phyloP scores from a whole-genome alignment of 2,113 vertebrate species.

The Ceyx margarethae region DNA sequence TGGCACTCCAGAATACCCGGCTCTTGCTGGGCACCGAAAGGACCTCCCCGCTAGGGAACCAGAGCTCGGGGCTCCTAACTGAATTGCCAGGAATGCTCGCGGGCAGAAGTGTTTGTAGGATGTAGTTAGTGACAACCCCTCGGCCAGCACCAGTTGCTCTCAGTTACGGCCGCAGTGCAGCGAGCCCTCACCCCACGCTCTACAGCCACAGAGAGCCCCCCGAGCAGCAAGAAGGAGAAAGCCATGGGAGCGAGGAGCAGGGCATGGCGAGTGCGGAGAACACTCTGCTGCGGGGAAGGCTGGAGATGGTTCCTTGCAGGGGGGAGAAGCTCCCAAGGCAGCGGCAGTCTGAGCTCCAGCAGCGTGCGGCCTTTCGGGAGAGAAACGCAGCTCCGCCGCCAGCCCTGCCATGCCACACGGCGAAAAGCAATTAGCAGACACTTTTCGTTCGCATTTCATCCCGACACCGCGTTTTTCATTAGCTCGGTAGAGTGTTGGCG shows the following conservation, averaged over 20 bases:
- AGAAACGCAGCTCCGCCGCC: neutral
- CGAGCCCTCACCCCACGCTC: rapidly evolving
- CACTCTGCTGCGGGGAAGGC: neutral
- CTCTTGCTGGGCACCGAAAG: neutral
- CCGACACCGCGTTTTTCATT: neutral
- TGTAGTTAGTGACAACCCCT: rapidly evolving
- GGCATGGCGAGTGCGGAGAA: neutral
- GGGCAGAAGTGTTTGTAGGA: neutral
- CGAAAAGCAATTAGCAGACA: neutral
- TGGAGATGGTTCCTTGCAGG: rapidly evolving
- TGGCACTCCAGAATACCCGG: neutral
- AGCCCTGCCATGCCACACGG: neutral
- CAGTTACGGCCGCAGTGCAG: rapidly evolving
- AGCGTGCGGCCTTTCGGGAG: rapidly evolving
- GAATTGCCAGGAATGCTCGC: rapidly evolving
- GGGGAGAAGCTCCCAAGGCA: rapidly evolving
- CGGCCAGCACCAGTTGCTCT: rapidly evolving
- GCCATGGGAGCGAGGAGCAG: neutral
- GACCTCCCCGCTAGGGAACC: neutral
- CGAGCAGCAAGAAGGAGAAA: neutral
- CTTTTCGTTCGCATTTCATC: neutral
- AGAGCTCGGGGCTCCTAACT: rapidly evolving
- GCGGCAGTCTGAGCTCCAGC: neutral
- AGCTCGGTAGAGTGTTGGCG: neutral
- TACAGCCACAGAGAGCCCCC: neutral